Base-by-base conservation (phyloP, 2,113 vertebrate species). In the Pollimyrus isidori region DNA sequence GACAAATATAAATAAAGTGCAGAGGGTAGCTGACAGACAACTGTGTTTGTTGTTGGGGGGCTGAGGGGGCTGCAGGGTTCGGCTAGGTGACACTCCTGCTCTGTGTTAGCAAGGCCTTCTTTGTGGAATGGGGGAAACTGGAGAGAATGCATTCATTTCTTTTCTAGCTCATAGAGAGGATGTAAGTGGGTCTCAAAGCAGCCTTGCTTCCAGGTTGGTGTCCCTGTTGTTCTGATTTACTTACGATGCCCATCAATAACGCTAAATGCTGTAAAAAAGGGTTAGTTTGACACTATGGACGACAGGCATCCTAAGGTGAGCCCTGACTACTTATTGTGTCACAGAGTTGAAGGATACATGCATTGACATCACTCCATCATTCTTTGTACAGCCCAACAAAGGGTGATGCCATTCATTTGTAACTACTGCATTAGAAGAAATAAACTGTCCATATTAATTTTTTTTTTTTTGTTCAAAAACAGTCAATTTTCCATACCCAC, bases 1-100 rank as follows among this genome's bases (percentile, higher is more conserved):
- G 94, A 95, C 94, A 94, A 96, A 95, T 92, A 93, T 90, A 92
- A 93, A 94, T 89, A 94, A 94, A 91, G 90, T 92, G 93, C 6
- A 80, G 87, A 56, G 19, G 56, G 92, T 92, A 93, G 83, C 83
- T 91, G 91, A 94, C 91, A 93, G 90, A 90, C 90, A 91, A 92
- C 91, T 91, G 90, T 93, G 94, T 95, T 95, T 96, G 95, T 92
- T 94, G 92, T 92, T 91, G 46, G 89, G 87, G 89, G 88, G 46
- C 21, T 10, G 87, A 15, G 62, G 87, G 53, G 58, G 42, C 35
- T n/a, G 21, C 1, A 30, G 65, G 90, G 90, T 91, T 90, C 93
- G 88, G 92, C 93, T 93, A 94, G 89, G 91, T 92, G 92, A 94
- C 86, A 93, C 90, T 86, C 90, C 92, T 90, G 89, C 87, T 87